Evolutionary conservation across 2,797 vertebrate genomes (phyloP).

Genomic region (Gastrophryne carolinensis): DNA sequence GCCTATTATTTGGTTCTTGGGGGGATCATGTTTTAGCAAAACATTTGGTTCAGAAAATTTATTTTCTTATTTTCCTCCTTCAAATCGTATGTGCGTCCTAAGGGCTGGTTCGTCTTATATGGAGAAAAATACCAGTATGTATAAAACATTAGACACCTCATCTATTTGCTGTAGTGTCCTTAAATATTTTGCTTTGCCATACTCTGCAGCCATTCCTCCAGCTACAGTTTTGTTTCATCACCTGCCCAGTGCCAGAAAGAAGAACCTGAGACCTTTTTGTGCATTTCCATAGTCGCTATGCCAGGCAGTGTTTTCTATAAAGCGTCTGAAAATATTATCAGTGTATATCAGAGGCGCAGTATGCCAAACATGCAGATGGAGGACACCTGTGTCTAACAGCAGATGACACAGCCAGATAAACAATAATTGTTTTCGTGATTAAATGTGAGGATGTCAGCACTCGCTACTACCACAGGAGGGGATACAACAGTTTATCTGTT

Average conservation of each 20-base stretch:
- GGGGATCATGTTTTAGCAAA: no score
- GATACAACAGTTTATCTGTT: not conserved
- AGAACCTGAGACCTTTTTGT: constrained; percentile 17
- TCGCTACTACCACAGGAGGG: not conserved
- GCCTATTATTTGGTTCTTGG: no score
- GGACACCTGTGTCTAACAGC: constrained; percentile 30
- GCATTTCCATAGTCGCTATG: constrained; percentile 25
- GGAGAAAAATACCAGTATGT: no score
- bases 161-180: not conserved
- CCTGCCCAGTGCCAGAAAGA: constrained; percentile 16
- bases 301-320: constrained; percentile 21
- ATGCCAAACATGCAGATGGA: constrained; percentile 40
- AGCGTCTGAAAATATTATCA: constrained; percentile 22
- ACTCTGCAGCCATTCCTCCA: not conserved
- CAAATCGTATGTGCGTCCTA: no score
- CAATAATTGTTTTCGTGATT: constrained; percentile 9
- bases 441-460: not conserved
- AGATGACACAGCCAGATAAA: constrained; percentile 18
- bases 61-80: no score
- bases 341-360: not conserved
- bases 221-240: constrained; percentile 32
- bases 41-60: no score
- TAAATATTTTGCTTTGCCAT: not conserved
- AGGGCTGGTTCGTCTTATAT: no score
- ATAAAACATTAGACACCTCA: no score